Base-by-base conservation (phyloP, 2,797 vertebrate genomes). In the Uromys caudimaculatus region DNA sequence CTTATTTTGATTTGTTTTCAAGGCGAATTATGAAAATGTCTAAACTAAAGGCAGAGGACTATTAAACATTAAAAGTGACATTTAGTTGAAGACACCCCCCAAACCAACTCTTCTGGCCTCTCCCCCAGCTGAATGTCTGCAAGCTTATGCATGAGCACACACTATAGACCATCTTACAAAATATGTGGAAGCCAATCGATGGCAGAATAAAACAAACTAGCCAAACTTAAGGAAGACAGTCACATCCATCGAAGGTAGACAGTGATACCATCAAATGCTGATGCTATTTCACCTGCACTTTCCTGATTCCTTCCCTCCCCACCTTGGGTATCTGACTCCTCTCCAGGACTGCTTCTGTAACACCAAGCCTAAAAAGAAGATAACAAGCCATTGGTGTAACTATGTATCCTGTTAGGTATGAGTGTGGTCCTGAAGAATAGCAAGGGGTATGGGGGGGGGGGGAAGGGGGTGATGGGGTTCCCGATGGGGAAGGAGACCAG, bases 21-120 rank as follows among this genome's bases (percentile, higher is more conserved):
- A 90, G 50, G 71, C 69, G 41, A 95, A 81, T 94, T 94, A 69
- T 82, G 67, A 84, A 97, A 91, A 84, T 10, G 11, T 88, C 91
- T 85, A 62, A 76, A 76, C n/a, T 73, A 88, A 93, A 69, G 44
- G 47, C 75, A 76, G 44, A 47, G 14, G 54, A 89, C 47, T 92
- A 44, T 23, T 75, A 47, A 90, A 93, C 47, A 41, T 16, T 77
- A 60, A 73, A 84, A 91, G 54, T 58, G n/a, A 81, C 19, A 12
- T 62, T 92, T 67, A 73, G 21, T 23, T 90, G 75, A 92, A 93
- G 77, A 67, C 38, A 62, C 3, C 17, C 69, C 21, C 17, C 21
- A 86, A 62, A 38, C n/a, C 75, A 88, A 75, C 3, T 35, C 32
- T 41, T 56, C 8, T 12, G 47, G 44, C 75, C 76, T 50, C 52